Evolutionary conservation across 2,888 invertebrate genomes (phyloP), one percentile per base, ranked within the genome.

Genomic region (Abrostola triplasia): DNA sequence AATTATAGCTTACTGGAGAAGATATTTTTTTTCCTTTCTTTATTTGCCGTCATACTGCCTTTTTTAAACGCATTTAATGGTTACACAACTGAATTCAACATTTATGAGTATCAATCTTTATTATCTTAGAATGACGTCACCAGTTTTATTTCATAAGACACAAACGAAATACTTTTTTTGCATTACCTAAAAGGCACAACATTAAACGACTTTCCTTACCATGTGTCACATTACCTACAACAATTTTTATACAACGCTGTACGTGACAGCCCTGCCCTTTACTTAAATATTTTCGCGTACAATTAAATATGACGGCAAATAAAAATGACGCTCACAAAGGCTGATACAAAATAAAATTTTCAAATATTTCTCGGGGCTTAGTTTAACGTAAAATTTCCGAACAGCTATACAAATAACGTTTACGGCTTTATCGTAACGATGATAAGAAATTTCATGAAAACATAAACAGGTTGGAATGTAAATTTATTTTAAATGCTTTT

Each of bases 361-460:
- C 48, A 68, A 71, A 62, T 55, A 64, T 58, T 69, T 62, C 53
- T 24, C 35, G 36, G 11, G 42, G 7, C 36, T 47, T 10, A n/a
- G 50, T 53, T 41, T 6, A 24, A 11, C 61, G 62, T 67, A 63
- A 67, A 72, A 70, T 76, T 76, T 67, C 54, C 24, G 58, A 78
- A 73, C 51, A 55, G 69, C 71, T 59, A 70, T 77, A 73, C 65
- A 72, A 81, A 75, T 76, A 70, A 41, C 57, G 51, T 70, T 82
- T 74, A 84, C 70, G 73, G 69, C 65, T 59, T 67, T 65, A 60
- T 58, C 67, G 71, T 55, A 60, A n/a, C 57, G 74, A 71, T 75
- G 78, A 81, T 82, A 82, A 80, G 70, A 66, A 59, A 73, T 71
- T 69, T 59, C 69, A 67, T 63, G 73, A 71, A 80, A 76, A 65